Conservation (phyloP, 1,140 invertebrate species). For the Drosophila sucinea region DNA sequence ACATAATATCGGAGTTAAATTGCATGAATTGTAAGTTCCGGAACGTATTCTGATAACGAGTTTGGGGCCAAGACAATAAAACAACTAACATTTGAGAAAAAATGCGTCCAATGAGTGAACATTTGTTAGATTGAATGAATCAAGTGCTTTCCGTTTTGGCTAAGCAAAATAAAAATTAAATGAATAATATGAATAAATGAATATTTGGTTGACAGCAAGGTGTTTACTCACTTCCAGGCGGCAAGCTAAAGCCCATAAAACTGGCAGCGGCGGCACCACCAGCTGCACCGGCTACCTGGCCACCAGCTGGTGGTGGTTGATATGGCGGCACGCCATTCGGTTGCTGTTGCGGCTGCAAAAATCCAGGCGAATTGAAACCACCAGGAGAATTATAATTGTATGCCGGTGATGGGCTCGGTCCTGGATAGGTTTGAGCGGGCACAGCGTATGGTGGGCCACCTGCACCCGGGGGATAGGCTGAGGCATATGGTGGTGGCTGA, state of each 20-base stretch:
- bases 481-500: slow-evolving; percentile 66
- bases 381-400: slow-evolving; percentile 61
- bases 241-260: slow-evolving; percentile 76
- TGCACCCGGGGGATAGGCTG: slow-evolving; percentile 35
- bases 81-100: background rate
- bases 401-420: slow-evolving; percentile 22
- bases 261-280: slow-evolving; percentile 53
- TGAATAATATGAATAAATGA: background rate
- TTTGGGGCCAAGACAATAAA: background rate
- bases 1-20: background rate
- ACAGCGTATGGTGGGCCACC: slow-evolving; percentile 37
- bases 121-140: background rate
- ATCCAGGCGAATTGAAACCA: slow-evolving; percentile 57
- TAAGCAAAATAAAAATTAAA: slow-evolving; percentile 12
- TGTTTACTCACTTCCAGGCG: slow-evolving; percentile 73
- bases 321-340: slow-evolving; percentile 49
- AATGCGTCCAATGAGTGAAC: background rate
- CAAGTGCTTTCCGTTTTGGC: slow-evolving; percentile 5
- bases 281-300: slow-evolving; percentile 25
- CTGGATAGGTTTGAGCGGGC: slow-evolving; percentile 49
- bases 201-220: background rate
- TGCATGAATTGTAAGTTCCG: background rate
- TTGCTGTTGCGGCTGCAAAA: slow-evolving; percentile 55
- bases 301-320: slow-evolving; percentile 31
- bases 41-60: background rate